Conservation (phyloP, 2,888 invertebrate species). For the Steinernema carpocapsae region DNA sequence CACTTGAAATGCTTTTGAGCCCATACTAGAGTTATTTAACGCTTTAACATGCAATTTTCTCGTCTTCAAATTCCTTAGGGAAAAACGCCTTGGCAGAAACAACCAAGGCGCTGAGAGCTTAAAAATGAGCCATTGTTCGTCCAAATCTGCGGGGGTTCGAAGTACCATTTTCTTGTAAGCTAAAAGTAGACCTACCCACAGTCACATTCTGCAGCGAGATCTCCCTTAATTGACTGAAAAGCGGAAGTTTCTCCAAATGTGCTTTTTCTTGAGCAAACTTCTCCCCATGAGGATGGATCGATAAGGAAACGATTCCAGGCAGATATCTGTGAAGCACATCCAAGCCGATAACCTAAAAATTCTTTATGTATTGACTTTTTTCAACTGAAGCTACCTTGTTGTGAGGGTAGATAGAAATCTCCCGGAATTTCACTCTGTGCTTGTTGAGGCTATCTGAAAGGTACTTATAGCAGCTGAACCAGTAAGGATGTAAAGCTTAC, state of each 20-base stretch:
- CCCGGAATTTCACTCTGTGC: slow-evolving; percentile 8
- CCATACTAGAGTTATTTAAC: too few relatives aligned
- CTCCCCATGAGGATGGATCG: slow-evolving; percentile 9
- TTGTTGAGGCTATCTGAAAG: slow-evolving; percentile 13
- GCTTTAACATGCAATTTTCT: too few relatives aligned
- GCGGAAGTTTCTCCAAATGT: slow-evolving; percentile 5
- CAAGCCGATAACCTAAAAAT: slow-evolving; percentile 1
- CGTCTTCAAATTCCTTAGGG: too few relatives aligned
- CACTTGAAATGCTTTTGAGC: too few relatives aligned
- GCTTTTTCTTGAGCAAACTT: slow-evolving; percentile 11
- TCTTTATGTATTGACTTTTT: too few relatives aligned
- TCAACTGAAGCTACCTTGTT: slow-evolving; percentile 1
- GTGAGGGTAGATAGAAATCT: slow-evolving; percentile 10
- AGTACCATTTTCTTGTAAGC: not conserved
- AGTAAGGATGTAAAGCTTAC: too few relatives aligned
- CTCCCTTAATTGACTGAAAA: not conserved
- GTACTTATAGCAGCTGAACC: too few relatives aligned
- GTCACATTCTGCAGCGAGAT: not conserved
- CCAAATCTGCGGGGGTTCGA: too few relatives aligned
- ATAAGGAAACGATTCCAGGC: not conserved
- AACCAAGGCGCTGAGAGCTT: too few relatives aligned
- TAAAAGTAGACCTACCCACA: too few relatives aligned
- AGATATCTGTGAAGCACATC: not conserved
- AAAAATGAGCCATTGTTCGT: too few relatives aligned
- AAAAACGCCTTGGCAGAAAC: too few relatives aligned